A percentile compares a stretch with the other conserved stretches of the same genome.
phyloP scores from a whole-genome alignment of 1,140 invertebrate genomes.

The Brachionus rotundiformis region DNA sequence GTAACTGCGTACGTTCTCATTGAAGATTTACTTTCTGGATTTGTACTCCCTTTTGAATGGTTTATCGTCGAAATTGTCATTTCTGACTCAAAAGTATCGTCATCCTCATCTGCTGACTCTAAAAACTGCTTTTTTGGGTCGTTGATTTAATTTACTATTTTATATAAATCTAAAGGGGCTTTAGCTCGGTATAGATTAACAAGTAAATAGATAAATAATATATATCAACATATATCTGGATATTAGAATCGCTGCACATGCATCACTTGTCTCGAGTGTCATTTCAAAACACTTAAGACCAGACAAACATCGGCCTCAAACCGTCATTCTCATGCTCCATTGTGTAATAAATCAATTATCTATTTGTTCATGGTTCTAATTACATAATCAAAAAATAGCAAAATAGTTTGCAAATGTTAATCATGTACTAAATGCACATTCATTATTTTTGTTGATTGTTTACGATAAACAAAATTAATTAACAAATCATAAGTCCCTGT shows the following conservation, averaged over 20 bases:
- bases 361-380: conserved; percentile 15
- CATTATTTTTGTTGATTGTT: neutral
- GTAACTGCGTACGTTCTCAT: neutral
- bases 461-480: conserved; percentile 4
- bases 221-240: too few relatives aligned
- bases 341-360: conserved; percentile 15
- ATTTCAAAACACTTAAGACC: conserved; percentile 3
- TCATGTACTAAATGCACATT: neutral
- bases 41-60: neutral
- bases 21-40: neutral
- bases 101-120: neutral
- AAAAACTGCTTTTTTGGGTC: too few relatives aligned
- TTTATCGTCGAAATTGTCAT: neutral
- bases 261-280: neutral
- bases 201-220: too few relatives aligned
- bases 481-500: neutral
- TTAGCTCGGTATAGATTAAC: too few relatives aligned
- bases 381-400: neutral
- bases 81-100: neutral
- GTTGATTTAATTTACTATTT: too few relatives aligned
- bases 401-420: conserved; percentile 5
- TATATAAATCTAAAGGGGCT: too few relatives aligned
- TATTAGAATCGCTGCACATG: too few relatives aligned
- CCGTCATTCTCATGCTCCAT: neutral
- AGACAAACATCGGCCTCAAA: neutral